Conservation (phyloP, 2,888 invertebrate genomes). For the Micoletzkya japonica region DNA sequence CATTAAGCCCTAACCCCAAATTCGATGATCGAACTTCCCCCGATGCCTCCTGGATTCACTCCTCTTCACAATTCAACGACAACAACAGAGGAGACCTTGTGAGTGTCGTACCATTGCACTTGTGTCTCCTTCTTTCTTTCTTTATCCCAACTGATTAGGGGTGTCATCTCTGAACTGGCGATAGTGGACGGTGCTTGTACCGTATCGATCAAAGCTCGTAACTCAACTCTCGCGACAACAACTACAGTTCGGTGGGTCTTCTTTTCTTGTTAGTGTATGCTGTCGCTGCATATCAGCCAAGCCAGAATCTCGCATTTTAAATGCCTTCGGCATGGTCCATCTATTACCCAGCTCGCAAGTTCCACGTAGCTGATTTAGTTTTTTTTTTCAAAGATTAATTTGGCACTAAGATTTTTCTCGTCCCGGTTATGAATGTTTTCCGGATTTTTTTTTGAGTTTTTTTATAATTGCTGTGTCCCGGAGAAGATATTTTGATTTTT, state of each 20-base stretch:
- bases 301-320: no score
- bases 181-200: conserved; percentile 31
- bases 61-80: conserved; percentile 30
- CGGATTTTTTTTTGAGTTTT: no score
- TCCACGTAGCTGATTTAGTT: not conserved
- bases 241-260: no score
- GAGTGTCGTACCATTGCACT: conserved; percentile 15
- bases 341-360: no score
- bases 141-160: not conserved
- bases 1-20: no score
- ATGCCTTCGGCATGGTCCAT: no score
- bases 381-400: not conserved
- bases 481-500: not conserved
- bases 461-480: not conserved
- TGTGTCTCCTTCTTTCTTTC: conserved; percentile 17
- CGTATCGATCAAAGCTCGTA: conserved; percentile 26
- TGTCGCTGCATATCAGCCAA: not conserved
- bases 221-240: conserved; percentile 27
- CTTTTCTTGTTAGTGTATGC: not conserved
- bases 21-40: conserved; percentile 47
- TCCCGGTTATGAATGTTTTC: no score
- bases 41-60: conserved; percentile 44
- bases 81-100: conserved; percentile 42
- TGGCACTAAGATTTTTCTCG: not conserved
- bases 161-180: conserved; percentile 25